These are phyloP conservation scores for Amphiprion clarkii DNA, from an alignment of 2,797 vertebrate genomes.

Conservation along the genomic window DNA sequence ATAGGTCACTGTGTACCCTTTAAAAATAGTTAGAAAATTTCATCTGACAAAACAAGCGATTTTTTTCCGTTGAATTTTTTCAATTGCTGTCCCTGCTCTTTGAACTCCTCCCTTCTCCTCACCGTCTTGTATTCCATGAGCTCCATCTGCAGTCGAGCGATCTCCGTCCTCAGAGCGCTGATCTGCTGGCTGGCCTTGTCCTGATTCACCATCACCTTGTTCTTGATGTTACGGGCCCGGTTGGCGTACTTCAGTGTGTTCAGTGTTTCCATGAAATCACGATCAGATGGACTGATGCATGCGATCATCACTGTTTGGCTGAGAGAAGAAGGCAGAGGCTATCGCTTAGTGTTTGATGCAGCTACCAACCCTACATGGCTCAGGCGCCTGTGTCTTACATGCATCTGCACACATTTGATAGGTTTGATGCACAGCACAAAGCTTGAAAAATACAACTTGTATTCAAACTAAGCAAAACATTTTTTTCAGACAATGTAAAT, in stretches of 20 bases:
- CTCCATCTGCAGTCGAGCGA: constrained; percentile 95
- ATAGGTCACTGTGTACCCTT: neutral
- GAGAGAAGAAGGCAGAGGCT: constrained; percentile 6
- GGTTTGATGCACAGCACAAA: no score
- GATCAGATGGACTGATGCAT: constrained; percentile 95
- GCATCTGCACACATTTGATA: no score
- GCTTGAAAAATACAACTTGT: neutral
- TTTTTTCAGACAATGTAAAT: no score
- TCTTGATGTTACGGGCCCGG: constrained; percentile 96
- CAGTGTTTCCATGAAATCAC: constrained; percentile 98
- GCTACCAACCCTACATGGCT: neutral
- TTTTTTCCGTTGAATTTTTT: no score
- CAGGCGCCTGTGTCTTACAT: no score
- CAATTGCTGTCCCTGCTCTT: no score
- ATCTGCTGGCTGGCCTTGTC: constrained; percentile 97
- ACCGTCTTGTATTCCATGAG: constrained; percentile 97
- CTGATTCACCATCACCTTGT: constrained; percentile 96
- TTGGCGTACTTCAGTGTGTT: constrained; percentile 96
- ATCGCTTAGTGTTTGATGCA: neutral
- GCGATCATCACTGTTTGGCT: constrained; percentile 98
- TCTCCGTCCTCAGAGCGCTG: constrained; percentile 92
- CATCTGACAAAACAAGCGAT: no score
- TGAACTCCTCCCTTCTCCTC: constrained; percentile 55
- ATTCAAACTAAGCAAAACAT: neutral
- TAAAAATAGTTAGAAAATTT: neutral